Conservation (phyloP, 2,888 invertebrate genomes). For the Caradrina kadenii region DNA sequence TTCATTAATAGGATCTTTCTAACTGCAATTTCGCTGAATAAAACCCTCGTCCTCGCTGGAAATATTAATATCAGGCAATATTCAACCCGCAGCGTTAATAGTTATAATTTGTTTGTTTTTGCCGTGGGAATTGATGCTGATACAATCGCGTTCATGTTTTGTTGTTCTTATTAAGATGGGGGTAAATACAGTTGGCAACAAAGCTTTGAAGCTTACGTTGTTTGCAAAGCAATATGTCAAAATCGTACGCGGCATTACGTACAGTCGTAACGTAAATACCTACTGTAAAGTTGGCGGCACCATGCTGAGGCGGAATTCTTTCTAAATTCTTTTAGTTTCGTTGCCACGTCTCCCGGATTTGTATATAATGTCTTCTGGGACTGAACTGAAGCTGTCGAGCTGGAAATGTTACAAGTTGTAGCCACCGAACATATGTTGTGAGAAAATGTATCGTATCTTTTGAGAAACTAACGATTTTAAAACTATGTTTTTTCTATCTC, state of each 20-base stretch:
- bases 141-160: constrained; percentile 61
- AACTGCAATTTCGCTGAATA: constrained; percentile 89
- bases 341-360: constrained; percentile 56
- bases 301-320: constrained; percentile 63
- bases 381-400: constrained; percentile 57
- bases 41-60: constrained; percentile 81
- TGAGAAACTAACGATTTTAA: constrained; percentile 3
- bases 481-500: too few relatives aligned
- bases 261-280: constrained; percentile 62
- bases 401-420: constrained; percentile 63
- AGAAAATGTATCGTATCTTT: constrained; percentile 33
- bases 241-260: constrained; percentile 61
- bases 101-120: constrained; percentile 85
- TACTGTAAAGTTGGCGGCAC: constrained; percentile 58
- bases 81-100: constrained; percentile 82
- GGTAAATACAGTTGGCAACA: constrained; percentile 54
- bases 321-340: constrained; percentile 64
- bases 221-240: constrained; percentile 64
- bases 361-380: constrained; percentile 65
- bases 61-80: constrained; percentile 88
- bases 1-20: constrained; percentile 90
- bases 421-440: constrained; percentile 53
- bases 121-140: constrained; percentile 51
- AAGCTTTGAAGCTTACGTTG: constrained; percentile 60
- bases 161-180: constrained; percentile 44